phyloP scores from a whole-genome alignment of 1,140 invertebrate genomes.

The Oscheius sp. region DNA sequence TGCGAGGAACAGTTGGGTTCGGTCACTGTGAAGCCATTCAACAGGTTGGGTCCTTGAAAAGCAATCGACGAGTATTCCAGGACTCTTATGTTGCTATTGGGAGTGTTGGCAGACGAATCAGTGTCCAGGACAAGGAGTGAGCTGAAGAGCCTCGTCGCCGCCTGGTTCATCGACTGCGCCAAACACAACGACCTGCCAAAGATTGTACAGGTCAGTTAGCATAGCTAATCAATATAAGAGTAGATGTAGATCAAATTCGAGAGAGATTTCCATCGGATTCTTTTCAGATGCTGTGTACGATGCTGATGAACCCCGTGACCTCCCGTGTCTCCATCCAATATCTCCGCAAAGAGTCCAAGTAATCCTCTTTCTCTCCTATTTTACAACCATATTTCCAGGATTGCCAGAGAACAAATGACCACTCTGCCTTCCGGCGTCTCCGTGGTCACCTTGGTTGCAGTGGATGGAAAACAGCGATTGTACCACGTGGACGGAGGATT shows the following conservation, averaged over 20 bases:
- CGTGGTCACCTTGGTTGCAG: constrained; percentile 17
- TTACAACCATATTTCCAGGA: too few relatives aligned
- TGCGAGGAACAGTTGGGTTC: constrained; percentile 42
- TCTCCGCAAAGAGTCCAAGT: constrained; percentile 67
- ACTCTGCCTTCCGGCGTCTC: constrained; percentile 32
- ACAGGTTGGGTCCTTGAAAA: too few relatives aligned
- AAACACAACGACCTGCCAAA: constrained; percentile 72
- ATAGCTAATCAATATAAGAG: neutral
- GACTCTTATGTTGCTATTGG: constrained; percentile 56
- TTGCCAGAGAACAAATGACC: constrained; percentile 50
- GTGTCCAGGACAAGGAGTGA: constrained; percentile 39
- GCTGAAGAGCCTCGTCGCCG: constrained; percentile 45
- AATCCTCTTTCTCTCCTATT: too few relatives aligned
- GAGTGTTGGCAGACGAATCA: constrained; percentile 52
- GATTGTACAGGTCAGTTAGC: constrained; percentile 68
- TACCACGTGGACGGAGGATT: constrained; percentile 19
- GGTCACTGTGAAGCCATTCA: constrained; percentile 49
- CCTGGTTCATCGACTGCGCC: constrained; percentile 71
- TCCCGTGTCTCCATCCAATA: constrained; percentile 81
- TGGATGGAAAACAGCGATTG: constrained; percentile 30
- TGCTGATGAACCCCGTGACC: constrained; percentile 77
- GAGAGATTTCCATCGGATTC: constrained; percentile 64
- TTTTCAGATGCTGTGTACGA: constrained; percentile 77
- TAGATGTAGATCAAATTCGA: constrained; percentile 55
- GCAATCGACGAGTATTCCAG: too few relatives aligned